Evolutionary conservation across 2,113 vertebrate genomes (phyloP), one percentile per base, ranked within the genome.

Genomic region (Urocitellus parryii): DNA sequence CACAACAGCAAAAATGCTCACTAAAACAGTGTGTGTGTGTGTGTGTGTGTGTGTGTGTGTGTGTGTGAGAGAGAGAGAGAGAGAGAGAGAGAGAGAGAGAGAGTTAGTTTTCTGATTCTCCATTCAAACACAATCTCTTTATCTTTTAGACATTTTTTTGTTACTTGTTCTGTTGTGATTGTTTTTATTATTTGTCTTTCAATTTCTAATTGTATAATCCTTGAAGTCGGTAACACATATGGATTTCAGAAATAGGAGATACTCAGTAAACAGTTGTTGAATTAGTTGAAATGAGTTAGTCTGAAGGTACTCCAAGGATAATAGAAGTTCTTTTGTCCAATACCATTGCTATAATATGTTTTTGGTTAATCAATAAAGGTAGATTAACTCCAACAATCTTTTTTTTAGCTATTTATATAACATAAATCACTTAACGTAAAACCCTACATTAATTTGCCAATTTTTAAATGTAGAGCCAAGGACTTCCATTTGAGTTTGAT

Each of bases 231-330:
- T 42, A 84, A 48, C 14, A 42, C 51, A 1, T n/a, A 39, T 42
- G 18, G 65, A 34, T 29, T 78, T 80, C 76, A 92, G 80, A 94
- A 81, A 67, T n/a, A 91, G 86, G 67, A 79, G 78, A 70, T 20
- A 25, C 25, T 82, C 17, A 24, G 58, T 82, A 90, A 45, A n/a
- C 48, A 82, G 22, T 68, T 65, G 51, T 56, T 68, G 63, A 86
- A n/a, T 68, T 87, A 78, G 8, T 32, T 14, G 27, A 96, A 89
- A 82, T 92, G 25, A 85, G 77, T 93, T 67, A 90, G 42, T 53
- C n/a, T 70, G 63, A 86, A 63, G n/a, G 1, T n/a, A 68, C 25
- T 73, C 20, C 76, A 68, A 86, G 56, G n/a, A 76, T 22, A 67
- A 37, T 0, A 39, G 18, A 63, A 87, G 5, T 2, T 17, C 39